phyloP scores from a whole-genome alignment of 2,113 vertebrate genomes.

The Danionella cerebrum region DNA sequence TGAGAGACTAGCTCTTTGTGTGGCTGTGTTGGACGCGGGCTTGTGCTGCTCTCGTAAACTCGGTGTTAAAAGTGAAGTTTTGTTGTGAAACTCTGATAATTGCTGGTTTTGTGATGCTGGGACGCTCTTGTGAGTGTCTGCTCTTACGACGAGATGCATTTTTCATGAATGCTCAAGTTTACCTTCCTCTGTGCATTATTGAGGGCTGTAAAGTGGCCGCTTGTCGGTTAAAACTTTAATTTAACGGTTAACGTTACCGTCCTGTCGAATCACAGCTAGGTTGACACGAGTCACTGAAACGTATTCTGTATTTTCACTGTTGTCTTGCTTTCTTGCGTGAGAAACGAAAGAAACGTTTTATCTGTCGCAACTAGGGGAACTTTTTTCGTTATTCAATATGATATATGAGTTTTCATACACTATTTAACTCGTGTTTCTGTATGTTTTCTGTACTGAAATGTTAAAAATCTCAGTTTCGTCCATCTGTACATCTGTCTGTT shows the following conservation, averaged over 20 bases:
- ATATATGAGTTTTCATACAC: no score
- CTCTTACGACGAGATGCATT: constrained; percentile 22
- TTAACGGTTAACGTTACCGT: no score
- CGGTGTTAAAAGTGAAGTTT: neutral
- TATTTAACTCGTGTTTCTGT: no score
- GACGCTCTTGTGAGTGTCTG: neutral
- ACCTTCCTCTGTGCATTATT: constrained; percentile 46
- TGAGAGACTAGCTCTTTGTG: neutral
- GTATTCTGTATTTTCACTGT: no score
- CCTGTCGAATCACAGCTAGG: neutral
- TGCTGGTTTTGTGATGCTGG: neutral
- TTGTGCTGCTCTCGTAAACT: neutral
- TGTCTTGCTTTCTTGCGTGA: no score
- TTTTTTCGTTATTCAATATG: no score
- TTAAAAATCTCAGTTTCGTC: no score
- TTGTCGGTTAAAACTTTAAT: constrained; percentile 41
- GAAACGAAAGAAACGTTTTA: no score
- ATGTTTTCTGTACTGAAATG: no score
- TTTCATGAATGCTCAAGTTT: constrained; percentile 45
- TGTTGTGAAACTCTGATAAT: neutral
- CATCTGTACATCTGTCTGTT: no score
- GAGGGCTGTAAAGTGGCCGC: constrained; percentile 40
- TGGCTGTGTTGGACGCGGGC: neutral
- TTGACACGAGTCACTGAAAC: no score
- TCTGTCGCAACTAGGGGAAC: no score